These are phyloP conservation scores for Sitta carolinensis DNA, from an alignment of 2,797 vertebrate genomes.

Conservation along the genomic window DNA sequence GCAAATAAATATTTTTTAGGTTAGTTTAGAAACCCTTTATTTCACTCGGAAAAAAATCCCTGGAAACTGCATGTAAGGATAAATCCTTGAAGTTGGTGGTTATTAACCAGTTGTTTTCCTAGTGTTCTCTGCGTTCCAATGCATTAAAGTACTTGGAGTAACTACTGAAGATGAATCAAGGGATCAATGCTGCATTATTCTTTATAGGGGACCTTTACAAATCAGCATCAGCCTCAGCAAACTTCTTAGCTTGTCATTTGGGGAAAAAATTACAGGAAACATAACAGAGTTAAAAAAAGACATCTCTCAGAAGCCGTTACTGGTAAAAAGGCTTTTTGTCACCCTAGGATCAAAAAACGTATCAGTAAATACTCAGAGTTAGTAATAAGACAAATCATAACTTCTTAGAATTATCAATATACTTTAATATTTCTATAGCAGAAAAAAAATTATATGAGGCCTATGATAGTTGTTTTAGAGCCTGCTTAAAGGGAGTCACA, in stretches of 20 bases:
- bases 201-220: not conserved
- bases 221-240: not conserved
- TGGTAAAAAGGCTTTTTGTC: not conserved
- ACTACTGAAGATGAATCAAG: not conserved
- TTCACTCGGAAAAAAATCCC: not conserved
- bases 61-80: not conserved
- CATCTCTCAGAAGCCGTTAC: not conserved
- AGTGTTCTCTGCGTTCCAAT: not conserved
- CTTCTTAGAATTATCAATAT: not conserved
- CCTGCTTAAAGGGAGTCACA: not conserved
- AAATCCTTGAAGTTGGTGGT: not conserved
- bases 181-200: not conserved
- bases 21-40: not conserved
- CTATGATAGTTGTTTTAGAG: not conserved
- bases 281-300: not conserved
- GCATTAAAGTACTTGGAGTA: not conserved
- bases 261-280: not conserved
- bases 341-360: not conserved
- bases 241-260: not conserved
- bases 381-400: not conserved
- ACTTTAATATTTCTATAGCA: not conserved
- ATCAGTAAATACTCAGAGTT: not conserved
- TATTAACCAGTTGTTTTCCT: not conserved
- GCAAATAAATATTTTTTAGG: not conserved
- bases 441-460: not conserved